Conservation (phyloP, 2,888 invertebrate species). For the Cheilosia vernalis region DNA sequence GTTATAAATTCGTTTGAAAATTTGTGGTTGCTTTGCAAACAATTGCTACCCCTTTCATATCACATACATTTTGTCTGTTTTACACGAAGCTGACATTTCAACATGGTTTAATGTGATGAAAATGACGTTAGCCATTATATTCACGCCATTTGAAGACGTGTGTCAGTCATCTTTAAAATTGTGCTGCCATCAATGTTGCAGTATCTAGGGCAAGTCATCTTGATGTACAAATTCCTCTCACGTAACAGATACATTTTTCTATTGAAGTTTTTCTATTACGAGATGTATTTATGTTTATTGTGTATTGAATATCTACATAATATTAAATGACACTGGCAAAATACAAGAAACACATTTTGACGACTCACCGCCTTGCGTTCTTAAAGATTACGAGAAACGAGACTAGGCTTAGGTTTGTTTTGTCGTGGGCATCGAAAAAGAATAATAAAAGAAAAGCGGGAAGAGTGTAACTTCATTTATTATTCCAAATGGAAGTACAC, state of each 20-base stretch:
- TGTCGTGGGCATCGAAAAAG: neutral
- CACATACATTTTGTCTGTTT: no score
- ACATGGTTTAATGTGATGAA: no score
- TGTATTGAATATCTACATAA: slow-evolving; percentile 42
- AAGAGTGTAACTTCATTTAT: neutral
- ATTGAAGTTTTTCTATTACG: slow-evolving; percentile 40
- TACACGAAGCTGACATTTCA: no score
- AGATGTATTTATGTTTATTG: slow-evolving; percentile 38
- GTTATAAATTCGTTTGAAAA: no score
- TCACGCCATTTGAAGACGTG: neutral
- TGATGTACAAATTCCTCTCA: slow-evolving; percentile 17
- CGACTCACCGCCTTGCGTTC: neutral
- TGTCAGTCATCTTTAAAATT: neutral
- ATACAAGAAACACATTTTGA: slow-evolving; percentile 6
- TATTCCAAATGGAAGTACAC: neutral
- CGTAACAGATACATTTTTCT: slow-evolving; percentile 13
- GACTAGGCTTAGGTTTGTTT: neutral
- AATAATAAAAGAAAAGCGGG: neutral
- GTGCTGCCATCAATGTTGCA: neutral
- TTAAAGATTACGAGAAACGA: neutral
- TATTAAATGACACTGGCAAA: slow-evolving; percentile 3
- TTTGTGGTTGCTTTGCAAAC: no score
- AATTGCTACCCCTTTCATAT: no score
- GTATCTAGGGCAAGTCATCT: neutral
- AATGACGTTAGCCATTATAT: neutral